Base-by-base conservation (phyloP, 2,888 invertebrate genomes). In the Cataglyphis rosenhaueri region DNA sequence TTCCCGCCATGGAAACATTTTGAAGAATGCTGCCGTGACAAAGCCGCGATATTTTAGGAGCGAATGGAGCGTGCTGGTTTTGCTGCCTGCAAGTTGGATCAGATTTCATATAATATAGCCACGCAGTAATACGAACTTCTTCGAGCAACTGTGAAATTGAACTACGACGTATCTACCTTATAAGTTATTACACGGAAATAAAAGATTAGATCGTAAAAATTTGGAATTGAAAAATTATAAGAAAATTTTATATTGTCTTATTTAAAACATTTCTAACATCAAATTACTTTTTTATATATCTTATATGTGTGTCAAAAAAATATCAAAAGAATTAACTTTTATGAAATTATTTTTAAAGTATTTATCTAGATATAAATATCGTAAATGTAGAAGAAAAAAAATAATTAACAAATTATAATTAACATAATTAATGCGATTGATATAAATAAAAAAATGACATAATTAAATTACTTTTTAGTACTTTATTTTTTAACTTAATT, bases 31-130 rank as follows among this genome's bases (percentile, higher is more conserved):
- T 76, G 41, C 15, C 68, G 57, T 41, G 68, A 68, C 76, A 76
- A 76, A 68, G 76, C 68, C 55, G 68, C 68, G 68, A 41, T 76
- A 76, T 76, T 76, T 76, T 76, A 66, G 76, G 76, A 76, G 68
- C 76, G 76, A 68, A 76, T 41, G n/a, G 38, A 68, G 68, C 55
- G 68, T 41, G 76, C n/a, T n/a, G 76, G 66, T 65, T 41, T 55
- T 29, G 55, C 68, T 41, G 76, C 55, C 48, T 21, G 57, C 55
- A 68, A 66, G n/a, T 76, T 68, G 68, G 76, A 57, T 76, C 76
- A 68, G 55, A 41, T 76, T 76, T 68, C 76, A 68, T 68, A 55
- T 57, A 57, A 65, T 44, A 55, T 74, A 74, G 44, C 62, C 62
- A 12, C 21, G 35, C 18, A 8, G 64, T 76, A 76, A 76, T 76